Percentiles rank a stretch among this genome's conserved stretches.
phyloP scores from a whole-genome alignment of 2,888 invertebrate genomes.

The Neocrepidodera transversa region DNA sequence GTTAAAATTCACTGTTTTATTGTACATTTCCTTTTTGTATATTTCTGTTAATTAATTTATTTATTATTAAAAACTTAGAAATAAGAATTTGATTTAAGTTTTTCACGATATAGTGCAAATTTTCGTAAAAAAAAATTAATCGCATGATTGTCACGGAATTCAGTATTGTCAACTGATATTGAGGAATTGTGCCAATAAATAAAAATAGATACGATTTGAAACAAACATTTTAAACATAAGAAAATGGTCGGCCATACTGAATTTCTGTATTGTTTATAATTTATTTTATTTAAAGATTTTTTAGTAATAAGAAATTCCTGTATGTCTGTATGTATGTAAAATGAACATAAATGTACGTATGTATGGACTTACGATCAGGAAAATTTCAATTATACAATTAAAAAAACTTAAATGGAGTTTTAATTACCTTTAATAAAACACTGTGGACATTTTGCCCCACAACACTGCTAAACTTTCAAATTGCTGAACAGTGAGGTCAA shows the following conservation, averaged over 20 bases:
- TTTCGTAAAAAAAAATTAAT: constrained; percentile 30
- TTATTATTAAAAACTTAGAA: constrained; percentile 20
- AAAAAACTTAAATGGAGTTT: constrained; percentile 25
- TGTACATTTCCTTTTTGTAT: constrained; percentile 32
- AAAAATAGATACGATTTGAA: constrained; percentile 44
- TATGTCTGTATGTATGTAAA: constrained; percentile 61
- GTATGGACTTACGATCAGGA: constrained; percentile 59
- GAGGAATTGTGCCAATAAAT: constrained; percentile 44
- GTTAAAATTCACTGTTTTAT: constrained; percentile 3
- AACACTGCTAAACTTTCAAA: too few relatives aligned
- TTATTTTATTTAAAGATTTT: constrained; percentile 39
- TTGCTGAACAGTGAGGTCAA: too few relatives aligned
- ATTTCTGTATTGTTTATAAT: constrained; percentile 35
- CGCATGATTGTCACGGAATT: constrained; percentile 27
- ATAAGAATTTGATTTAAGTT: constrained; percentile 29
- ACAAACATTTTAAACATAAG: constrained; percentile 47
- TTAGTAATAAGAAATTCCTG: constrained; percentile 56
- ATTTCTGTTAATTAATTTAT: constrained; percentile 31
- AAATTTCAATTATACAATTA: constrained; percentile 58
- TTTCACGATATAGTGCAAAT: constrained; percentile 33
- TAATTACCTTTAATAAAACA: not conserved
- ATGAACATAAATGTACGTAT: constrained; percentile 59
- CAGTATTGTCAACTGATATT: constrained; percentile 26
- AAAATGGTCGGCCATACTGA: constrained; percentile 37
- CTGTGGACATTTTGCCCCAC: too few relatives aligned